Evolutionary conservation across 1,140 invertebrate genomes (phyloP).

Genomic region (Homarus americanus): DNA sequence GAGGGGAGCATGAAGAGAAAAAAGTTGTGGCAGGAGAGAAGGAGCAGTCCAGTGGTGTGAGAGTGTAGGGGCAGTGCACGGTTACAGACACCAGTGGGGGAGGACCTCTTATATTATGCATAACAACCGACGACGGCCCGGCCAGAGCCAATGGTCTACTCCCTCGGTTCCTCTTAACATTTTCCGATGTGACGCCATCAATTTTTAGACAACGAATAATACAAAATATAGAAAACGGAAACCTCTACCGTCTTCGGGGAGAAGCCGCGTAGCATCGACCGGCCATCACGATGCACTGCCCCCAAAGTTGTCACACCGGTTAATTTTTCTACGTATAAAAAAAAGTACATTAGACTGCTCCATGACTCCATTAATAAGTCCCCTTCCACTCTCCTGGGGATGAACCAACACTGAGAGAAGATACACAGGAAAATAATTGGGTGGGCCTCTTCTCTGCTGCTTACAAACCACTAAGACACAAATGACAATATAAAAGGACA

Average conservation of each 20-base stretch:
- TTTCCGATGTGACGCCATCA: too few relatives aligned
- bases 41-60: constrained; percentile 14
- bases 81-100: constrained; percentile 1
- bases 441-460: constrained; percentile 52
- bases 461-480: constrained; percentile 59
- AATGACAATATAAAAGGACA: constrained; percentile 54
- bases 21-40: constrained; percentile 8
- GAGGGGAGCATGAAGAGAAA: constrained; percentile 61
- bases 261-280: not conserved
- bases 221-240: not conserved
- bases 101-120: constrained; percentile 30
- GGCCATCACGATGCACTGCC: constrained; percentile 25
- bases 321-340: constrained; percentile 3
- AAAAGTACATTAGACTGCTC: constrained; percentile 16
- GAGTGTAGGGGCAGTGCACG: constrained; percentile 3
- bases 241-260: too few relatives aligned
- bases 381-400: constrained; percentile 28
- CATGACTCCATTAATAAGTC: constrained; percentile 15
- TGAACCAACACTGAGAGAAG: constrained; percentile 45
- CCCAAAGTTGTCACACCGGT: not conserved
- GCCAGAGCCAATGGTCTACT: not conserved
- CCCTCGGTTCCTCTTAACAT: not conserved
- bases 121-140: constrained; percentile 26
- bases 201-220: not conserved
- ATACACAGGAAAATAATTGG: constrained; percentile 35